A percentile compares a stretch with the other conserved stretches of the same genome.
Evolutionary conservation across 1,140 invertebrate species (phyloP).

Genomic region (Neodiprion fabricii): DNA sequence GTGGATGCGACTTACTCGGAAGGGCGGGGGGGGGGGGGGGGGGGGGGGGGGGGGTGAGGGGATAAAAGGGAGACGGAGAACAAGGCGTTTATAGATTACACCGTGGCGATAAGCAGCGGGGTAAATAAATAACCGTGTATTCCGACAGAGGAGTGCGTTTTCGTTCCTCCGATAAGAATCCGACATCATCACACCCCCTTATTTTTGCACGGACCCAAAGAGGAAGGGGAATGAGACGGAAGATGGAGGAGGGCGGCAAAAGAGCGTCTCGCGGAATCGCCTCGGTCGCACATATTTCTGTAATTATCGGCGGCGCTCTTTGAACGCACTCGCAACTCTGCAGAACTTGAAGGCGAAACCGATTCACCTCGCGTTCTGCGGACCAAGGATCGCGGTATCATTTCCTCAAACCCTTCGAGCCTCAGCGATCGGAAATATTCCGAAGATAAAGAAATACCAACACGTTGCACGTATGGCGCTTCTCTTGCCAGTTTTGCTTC

Average conservation of each 20-base stretch:
- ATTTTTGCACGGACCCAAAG: not conserved
- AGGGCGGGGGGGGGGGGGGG: not conserved
- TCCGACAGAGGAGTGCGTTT: constrained; percentile 35
- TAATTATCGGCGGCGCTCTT: constrained; percentile 60
- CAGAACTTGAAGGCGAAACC: not conserved
- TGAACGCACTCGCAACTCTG: constrained; percentile 32
- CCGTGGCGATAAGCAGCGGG: constrained; percentile 38
- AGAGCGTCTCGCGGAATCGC: not conserved
- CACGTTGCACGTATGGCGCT: constrained; percentile 4
- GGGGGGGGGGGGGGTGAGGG: not conserved
- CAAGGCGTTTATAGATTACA: constrained; percentile 47
- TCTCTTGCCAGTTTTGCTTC: too few species aligned
- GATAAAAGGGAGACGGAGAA: constrained; percentile 10
- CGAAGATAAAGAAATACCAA: not conserved
- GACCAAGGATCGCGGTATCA: not conserved
- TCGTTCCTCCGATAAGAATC: constrained; percentile 43
- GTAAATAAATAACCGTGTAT: constrained; percentile 56
- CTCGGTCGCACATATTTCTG: constrained; percentile 53
- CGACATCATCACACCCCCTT: constrained; percentile 28
- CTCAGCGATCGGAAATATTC: not conserved
- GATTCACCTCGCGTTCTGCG: too few species aligned
- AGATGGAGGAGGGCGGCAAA: constrained; percentile 6
- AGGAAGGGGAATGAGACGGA: constrained; percentile 14
- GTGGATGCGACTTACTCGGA: not conserved
- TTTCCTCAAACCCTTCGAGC: not conserved